A percentile compares a stretch with the other conserved stretches of the same genome.
Conservation (phyloP, 2,113 vertebrate species). For the Diglossa brunneiventris region DNA sequence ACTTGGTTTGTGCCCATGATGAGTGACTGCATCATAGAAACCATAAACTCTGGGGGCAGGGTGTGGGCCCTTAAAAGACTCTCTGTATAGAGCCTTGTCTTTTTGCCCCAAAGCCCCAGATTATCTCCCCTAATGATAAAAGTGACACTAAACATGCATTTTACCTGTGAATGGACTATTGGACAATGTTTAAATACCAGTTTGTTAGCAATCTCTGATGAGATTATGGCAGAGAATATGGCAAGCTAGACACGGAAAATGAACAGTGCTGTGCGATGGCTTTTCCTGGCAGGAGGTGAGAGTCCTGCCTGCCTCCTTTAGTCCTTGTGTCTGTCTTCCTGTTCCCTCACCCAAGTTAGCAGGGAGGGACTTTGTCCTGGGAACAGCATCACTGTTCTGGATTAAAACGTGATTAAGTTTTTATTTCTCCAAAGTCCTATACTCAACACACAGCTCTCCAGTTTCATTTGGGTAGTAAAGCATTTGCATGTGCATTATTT, state of each 20-base stretch:
- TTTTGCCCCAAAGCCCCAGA: not conserved
- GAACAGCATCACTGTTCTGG: not conserved
- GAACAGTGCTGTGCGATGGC: not conserved
- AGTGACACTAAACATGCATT: not conserved
- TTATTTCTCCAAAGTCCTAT: not conserved
- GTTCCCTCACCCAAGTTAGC: fast-evolving
- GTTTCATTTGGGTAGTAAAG: not conserved
- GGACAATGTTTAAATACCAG: not conserved
- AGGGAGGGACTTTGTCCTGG: not conserved
- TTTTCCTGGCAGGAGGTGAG: not conserved
- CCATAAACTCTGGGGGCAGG: not conserved
- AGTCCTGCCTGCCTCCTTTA: not conserved
- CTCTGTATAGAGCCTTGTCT: not conserved
- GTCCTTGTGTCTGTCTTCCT: not conserved
- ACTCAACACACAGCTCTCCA: not conserved
- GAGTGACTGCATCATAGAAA: not conserved
- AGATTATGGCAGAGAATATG: not conserved
- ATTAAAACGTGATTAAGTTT: not conserved
- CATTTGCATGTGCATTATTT: not conserved
- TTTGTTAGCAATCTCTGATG: not conserved
- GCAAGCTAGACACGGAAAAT: not conserved
- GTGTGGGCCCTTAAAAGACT: not conserved
- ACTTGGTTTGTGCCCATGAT: not conserved
- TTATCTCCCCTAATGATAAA: not conserved
- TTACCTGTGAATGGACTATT: not conserved